phyloP scores from a whole-genome alignment of 2,113 vertebrate genomes.

The Colinus virginianus region DNA sequence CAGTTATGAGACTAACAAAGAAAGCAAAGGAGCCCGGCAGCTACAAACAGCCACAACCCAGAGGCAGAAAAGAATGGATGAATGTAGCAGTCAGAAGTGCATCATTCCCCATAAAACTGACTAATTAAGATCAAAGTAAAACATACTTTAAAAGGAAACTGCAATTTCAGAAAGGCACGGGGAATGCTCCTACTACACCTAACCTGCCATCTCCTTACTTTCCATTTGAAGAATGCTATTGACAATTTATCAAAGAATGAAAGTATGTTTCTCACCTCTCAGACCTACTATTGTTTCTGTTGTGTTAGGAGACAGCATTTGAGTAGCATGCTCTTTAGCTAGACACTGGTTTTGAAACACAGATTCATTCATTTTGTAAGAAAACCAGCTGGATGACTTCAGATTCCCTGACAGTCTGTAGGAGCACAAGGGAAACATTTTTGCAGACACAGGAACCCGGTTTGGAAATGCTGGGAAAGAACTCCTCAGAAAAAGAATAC shows the following conservation, averaged over 20 bases:
- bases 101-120: neutral
- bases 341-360: neutral
- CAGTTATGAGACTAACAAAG: neutral
- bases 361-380: neutral
- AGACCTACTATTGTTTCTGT: neutral
- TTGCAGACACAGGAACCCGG: neutral
- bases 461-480: conserved; percentile 11
- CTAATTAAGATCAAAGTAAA: neutral
- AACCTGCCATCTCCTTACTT: neutral
- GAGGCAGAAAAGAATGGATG: neutral
- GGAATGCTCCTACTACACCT: neutral
- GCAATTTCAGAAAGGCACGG: neutral
- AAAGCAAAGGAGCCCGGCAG: neutral
- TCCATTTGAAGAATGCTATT: neutral
- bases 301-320: neutral
- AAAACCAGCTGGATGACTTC: neutral
- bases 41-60: neutral
- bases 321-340: neutral
- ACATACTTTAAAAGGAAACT: neutral
- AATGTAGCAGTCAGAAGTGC: neutral
- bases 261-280: neutral
- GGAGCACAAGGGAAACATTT: neutral
- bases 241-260: neutral
- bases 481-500: neutral
- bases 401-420: neutral